Conservation (phyloP, 2,113 vertebrate genomes). For the Eulacestoma nigropectus region DNA sequence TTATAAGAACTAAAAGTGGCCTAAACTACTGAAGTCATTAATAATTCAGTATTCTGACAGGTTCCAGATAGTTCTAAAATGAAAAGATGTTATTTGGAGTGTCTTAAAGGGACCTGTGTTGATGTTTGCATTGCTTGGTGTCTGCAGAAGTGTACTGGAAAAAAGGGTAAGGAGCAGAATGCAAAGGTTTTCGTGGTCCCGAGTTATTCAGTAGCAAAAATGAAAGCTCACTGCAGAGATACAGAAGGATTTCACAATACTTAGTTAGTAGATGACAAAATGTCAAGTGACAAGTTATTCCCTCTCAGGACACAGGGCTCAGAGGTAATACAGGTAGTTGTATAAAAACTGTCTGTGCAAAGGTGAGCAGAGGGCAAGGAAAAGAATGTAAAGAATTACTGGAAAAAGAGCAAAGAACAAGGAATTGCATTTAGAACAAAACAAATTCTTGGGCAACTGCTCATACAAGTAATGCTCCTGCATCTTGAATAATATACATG, state of each 20-base stretch:
- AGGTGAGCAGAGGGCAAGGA: not conserved
- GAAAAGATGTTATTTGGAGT: not conserved
- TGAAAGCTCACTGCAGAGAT: not conserved
- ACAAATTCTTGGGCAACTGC: not conserved
- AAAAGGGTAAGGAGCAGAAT: not conserved
- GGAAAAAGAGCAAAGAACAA: not conserved
- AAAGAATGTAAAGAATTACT: not conserved
- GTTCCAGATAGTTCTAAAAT: not conserved
- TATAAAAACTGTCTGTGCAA: not conserved
- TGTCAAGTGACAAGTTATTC: not conserved
- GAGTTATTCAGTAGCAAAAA: not conserved
- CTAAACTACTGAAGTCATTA: not conserved
- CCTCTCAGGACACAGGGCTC: not conserved
- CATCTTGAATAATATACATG: not conserved
- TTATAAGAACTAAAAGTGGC: not conserved
- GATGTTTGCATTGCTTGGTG: not conserved
- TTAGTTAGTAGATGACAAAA: not conserved
- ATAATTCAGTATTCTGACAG: not conserved
- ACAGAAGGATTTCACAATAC: not conserved
- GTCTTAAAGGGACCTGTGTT: not conserved
- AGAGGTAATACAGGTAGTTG: not conserved
- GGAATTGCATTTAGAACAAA: not conserved
- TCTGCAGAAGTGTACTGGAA: not conserved
- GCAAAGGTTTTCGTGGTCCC: not conserved
- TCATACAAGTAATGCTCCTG: not conserved